These are phyloP conservation scores for Graphium colonna DNA, from an alignment of 2,888 invertebrate species.

Conservation along the genomic window DNA sequence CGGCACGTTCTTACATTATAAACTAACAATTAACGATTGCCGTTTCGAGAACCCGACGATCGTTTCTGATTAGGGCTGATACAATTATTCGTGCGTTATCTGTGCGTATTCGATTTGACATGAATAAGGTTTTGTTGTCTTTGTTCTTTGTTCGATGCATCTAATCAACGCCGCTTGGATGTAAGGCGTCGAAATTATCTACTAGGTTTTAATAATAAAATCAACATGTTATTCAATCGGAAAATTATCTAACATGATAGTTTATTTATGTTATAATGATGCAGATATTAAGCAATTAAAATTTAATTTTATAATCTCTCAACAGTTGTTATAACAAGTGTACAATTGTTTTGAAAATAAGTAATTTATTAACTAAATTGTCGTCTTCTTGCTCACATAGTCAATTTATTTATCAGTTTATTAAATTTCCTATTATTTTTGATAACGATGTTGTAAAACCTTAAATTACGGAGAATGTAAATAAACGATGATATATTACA, in stretches of 20 bases:
- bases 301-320: too few species aligned
- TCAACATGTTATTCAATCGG: neutral
- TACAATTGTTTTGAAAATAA: too few species aligned
- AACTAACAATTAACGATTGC: conserved; percentile 22
- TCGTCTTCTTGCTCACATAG: too few species aligned
- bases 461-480: too few species aligned
- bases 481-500: too few species aligned
- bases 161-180: neutral
- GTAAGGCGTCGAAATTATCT: neutral
- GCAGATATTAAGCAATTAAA: too few species aligned
- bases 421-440: too few species aligned
- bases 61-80: conserved; percentile 18
- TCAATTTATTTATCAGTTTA: too few species aligned
- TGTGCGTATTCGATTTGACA: neutral
- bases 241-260: neutral
- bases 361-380: too few species aligned
- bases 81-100: conserved; percentile 4
- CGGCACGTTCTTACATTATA: conserved; percentile 35
- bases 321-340: too few species aligned
- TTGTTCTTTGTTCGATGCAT: neutral
- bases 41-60: conserved; percentile 18
- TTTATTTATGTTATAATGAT: too few species aligned
- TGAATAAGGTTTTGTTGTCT: neutral
- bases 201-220: neutral
- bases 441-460: too few species aligned